Percentiles rank a stretch among this genome's conserved stretches.
Conservation (phyloP, 1,140 invertebrate genomes). For the Oedothorax gibbosus region DNA sequence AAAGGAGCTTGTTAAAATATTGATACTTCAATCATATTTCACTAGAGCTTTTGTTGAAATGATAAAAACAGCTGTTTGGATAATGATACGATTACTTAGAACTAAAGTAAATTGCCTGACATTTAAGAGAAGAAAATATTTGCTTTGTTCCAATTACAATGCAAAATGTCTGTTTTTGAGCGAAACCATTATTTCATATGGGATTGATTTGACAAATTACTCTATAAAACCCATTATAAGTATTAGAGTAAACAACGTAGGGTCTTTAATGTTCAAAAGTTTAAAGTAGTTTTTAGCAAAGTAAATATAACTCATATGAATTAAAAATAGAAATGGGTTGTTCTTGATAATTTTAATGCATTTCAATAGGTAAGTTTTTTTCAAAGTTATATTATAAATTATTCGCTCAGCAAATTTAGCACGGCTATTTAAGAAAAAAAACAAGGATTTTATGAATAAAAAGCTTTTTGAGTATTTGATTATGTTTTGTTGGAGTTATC, state of each 20-base stretch:
- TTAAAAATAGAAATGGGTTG: too few species aligned
- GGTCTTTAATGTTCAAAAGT: neutral
- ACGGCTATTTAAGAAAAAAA: too few species aligned
- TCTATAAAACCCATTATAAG: neutral
- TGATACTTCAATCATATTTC: constrained; percentile 35
- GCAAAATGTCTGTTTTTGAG: constrained; percentile 18
- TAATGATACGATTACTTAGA: constrained; percentile 37
- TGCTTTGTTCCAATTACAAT: constrained; percentile 21
- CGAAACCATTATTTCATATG: constrained; percentile 1
- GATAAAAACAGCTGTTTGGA: constrained; percentile 37
- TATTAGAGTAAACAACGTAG: neutral
- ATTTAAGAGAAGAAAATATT: constrained; percentile 12
- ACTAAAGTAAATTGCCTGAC: constrained; percentile 13
- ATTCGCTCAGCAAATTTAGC: too few species aligned
- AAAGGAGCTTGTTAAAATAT: too few species aligned
- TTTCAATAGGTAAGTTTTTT: too few species aligned
- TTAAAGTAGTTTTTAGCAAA: too few species aligned
- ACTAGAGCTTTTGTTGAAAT: neutral
- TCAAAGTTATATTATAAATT: too few species aligned
- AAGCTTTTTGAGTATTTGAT: too few species aligned
- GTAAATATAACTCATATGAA: too few species aligned
- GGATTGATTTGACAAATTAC: constrained; percentile 12
- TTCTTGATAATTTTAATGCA: too few species aligned
- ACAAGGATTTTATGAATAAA: too few species aligned
- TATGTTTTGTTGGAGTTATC: too few species aligned